phyloP scores from a whole-genome alignment of 2,888 invertebrate species.

The Saturnia japonica region DNA sequence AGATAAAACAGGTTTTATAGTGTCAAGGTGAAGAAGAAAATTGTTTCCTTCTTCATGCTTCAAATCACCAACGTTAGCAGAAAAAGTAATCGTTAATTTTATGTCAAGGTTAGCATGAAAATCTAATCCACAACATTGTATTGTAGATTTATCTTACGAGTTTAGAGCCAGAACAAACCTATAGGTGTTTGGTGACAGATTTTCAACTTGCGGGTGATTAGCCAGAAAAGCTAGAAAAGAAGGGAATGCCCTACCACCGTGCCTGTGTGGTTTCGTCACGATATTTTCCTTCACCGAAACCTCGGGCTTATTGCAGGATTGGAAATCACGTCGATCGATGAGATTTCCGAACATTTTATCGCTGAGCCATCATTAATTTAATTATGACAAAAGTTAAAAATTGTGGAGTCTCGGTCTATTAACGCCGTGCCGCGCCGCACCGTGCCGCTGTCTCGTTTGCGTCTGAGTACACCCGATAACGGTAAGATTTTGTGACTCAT shows the following conservation, averaged over 20 bases:
- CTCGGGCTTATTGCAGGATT: no score
- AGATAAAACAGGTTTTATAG: background rate
- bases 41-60: background rate
- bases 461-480: constrained; percentile 35
- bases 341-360: no score
- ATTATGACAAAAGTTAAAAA: constrained; percentile 21
- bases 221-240: no score
- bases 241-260: no score
- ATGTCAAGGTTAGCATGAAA: background rate
- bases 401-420: constrained; percentile 41
- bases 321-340: no score
- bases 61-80: background rate
- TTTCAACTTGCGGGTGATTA: no score
- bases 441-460: constrained; percentile 23
- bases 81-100: background rate
- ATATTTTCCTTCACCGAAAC: no score
- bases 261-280: no score
- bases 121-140: background rate
- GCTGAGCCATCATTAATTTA: background rate
- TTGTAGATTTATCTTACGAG: background rate
- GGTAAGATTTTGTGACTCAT: constrained; percentile 32
- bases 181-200: no score
- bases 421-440: constrained; percentile 23
- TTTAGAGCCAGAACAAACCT: no score
- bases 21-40: background rate